These are phyloP conservation scores for Euplexia lucipara DNA, from an alignment of 2,888 invertebrate genomes.

Conservation along the genomic window DNA sequence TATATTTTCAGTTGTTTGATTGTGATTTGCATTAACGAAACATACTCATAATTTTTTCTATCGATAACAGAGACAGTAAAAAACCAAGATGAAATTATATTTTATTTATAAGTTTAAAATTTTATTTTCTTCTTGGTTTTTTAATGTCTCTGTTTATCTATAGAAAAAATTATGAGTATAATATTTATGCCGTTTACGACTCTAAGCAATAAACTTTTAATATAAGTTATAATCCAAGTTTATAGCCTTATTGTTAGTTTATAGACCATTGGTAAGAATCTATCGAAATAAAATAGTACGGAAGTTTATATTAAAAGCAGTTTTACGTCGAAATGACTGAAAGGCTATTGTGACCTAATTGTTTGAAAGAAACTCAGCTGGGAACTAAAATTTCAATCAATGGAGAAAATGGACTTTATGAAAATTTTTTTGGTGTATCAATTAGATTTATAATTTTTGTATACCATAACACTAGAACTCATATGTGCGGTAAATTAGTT, in stretches of 20 bases:
- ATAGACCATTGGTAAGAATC: conserved; percentile 1
- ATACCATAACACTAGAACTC: background rate
- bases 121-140: background rate
- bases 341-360: conserved; percentile 6
- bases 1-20: too few relatives aligned
- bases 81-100: background rate
- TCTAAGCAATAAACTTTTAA: conserved; percentile 28
- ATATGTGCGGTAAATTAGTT: conserved; percentile 11
- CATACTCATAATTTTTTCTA: too few relatives aligned
- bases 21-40: too few relatives aligned
- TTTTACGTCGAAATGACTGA: background rate
- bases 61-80: too few relatives aligned
- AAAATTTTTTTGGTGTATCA: too few relatives aligned
- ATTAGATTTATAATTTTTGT: conserved; percentile 1
- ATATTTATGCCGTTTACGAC: conserved; percentile 8
- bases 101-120: too few relatives aligned
- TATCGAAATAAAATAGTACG: conserved; percentile 4
- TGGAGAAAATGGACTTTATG: background rate
- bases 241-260: conserved; percentile 39
- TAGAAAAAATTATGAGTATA: conserved; percentile 7
- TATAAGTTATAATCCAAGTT: conserved; percentile 17
- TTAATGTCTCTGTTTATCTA: background rate
- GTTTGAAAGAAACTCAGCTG: background rate
- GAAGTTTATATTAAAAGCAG: conserved; percentile 18
- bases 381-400: background rate